A percentile compares a stretch with the other conserved stretches of the same genome.
These are phyloP conservation scores for Trichonephila clavipes DNA, from an alignment of 1,140 invertebrate species.

Conservation along the genomic window DNA sequence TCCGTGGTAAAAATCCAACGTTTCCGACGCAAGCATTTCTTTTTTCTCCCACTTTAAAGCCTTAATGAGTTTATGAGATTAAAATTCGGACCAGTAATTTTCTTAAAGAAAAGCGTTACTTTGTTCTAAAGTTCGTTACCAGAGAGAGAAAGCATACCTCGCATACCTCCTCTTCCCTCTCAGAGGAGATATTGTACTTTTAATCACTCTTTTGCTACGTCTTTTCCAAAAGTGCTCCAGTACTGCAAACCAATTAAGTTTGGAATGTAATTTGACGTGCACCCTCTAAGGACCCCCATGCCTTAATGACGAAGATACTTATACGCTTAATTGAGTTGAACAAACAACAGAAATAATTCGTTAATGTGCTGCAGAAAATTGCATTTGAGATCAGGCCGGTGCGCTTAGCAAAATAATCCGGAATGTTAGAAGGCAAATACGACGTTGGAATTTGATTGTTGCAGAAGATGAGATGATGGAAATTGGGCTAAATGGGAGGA, in stretches of 20 bases:
- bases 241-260: constrained; percentile 35
- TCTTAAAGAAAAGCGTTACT: constrained; percentile 13
- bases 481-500: background rate
- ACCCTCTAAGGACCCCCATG: constrained; percentile 16
- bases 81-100: background rate
- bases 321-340: constrained; percentile 38
- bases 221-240: constrained; percentile 1
- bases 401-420: constrained; percentile 26
- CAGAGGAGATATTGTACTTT: constrained; percentile 30
- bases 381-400: background rate
- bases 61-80: constrained; percentile 21
- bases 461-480: background rate
- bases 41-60: background rate
- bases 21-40: background rate
- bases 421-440: background rate
- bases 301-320: constrained; percentile 34
- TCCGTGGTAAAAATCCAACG: background rate
- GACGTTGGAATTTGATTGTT: constrained; percentile 4
- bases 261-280: constrained; percentile 40
- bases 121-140: constrained; percentile 9
- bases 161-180: constrained; percentile 23
- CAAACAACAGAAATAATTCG: constrained; percentile 41
- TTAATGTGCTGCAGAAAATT: constrained; percentile 41
- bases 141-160: background rate
- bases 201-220: constrained; percentile 29